Base-by-base conservation (phyloP, 1,140 invertebrate genomes). In the Drosophila albomicans region DNA sequence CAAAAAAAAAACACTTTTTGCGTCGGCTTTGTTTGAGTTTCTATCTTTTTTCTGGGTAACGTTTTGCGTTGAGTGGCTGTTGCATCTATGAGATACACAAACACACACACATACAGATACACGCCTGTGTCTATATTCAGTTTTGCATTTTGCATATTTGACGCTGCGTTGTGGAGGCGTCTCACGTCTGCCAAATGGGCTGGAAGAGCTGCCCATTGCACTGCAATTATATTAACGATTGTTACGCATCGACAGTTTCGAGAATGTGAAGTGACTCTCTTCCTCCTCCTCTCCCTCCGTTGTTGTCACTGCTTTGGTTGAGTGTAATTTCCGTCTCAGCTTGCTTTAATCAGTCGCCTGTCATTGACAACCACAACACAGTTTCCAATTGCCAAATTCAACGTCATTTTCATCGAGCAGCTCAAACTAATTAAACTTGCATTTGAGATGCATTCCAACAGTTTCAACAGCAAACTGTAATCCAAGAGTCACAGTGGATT, bases 361-460 rank as follows among this genome's bases (percentile, higher is more conserved):
- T 75, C 72, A 69, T 75, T 70, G 67, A 61, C 57, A 78, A 48
- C 61, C 76, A 67, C 76, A 75, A 75, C 59, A 75, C 59, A 59
- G 72, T 65, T 70, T 72, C 75, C 70, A 73, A 57, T 62, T 67
- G 57, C 73, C 67, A 69, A 73, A 76, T 68, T 76, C 74, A 62
- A 38, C 69, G 77, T 67, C 61, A 72, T 71, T 66, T 75, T 74
- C 61, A 49, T 30, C 20, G 25, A 48, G 52, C 52, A 65, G 52
- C 69, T 82, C 69, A 75, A 78, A 84, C 67, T 75, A 87, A 87
- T 88, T 84, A 80, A 80, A 80, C 67, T 57, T 77, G 65, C 71
- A 88, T 75, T 78, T 58, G 51, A 75, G 71, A 7, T 1, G 48
- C 58, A 82, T 66, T 70, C 56, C 48, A 46, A 48, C 2, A 10